phyloP scores from a whole-genome alignment of 2,113 vertebrate genomes.

The Ifrita kowaldi region DNA sequence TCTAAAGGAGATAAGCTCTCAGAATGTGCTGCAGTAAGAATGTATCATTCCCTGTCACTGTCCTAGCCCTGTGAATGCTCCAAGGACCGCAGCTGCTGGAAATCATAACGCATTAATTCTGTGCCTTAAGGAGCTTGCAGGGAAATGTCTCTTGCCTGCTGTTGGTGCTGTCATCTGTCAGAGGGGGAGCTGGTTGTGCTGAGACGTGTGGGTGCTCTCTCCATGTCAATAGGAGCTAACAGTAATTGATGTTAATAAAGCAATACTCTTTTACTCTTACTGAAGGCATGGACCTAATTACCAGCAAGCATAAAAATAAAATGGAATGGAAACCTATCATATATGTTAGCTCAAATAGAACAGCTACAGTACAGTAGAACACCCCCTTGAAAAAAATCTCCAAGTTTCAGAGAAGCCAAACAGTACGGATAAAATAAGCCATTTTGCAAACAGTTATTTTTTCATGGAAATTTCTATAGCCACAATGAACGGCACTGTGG shows the following conservation, averaged over 20 bases:
- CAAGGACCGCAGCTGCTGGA: not conserved
- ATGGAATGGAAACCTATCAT: accelerated
- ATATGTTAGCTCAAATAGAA: not conserved
- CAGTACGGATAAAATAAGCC: not conserved
- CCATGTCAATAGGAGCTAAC: not conserved
- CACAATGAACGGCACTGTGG: not conserved
- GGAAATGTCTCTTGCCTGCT: not conserved
- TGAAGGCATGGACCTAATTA: not conserved
- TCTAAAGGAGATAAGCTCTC: not conserved
- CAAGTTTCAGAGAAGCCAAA: not conserved
- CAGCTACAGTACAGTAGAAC: not conserved
- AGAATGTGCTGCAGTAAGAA: accelerated
- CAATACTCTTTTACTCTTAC: not conserved
- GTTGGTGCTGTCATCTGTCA: not conserved
- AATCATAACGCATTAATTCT: not conserved
- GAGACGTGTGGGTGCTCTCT: not conserved
- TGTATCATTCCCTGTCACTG: not conserved
- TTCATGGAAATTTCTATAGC: not conserved
- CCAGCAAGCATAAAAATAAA: not conserved
- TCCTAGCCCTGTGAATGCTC: not conserved
- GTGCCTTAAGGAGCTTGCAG: not conserved
- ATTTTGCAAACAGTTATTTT: not conserved
- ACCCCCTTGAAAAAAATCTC: not conserved
- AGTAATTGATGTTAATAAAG: not conserved
- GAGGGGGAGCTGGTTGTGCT: not conserved